phyloP scores from a whole-genome alignment of 1,140 invertebrate species.

The Daktulosphaira vitifoliae region DNA sequence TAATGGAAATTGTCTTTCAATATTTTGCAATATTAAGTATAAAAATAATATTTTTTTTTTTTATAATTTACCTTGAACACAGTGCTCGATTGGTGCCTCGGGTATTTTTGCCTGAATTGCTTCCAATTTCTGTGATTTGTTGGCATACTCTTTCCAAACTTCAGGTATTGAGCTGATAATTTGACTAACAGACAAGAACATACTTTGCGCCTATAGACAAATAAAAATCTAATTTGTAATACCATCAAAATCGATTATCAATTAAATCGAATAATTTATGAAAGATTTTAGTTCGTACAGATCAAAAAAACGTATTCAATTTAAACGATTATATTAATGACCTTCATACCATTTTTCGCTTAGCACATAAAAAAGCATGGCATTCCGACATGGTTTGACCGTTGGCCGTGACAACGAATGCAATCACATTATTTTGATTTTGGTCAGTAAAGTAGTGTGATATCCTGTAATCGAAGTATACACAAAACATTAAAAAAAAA shows the following conservation, averaged over 20 bases:
- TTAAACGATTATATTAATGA: too few relatives aligned
- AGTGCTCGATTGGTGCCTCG: neutral
- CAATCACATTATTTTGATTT: constrained; percentile 71
- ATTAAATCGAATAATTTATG: too few relatives aligned
- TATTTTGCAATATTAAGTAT: too few relatives aligned
- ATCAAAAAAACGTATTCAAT: too few relatives aligned
- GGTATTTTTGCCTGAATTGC: neutral
- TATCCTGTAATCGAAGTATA: constrained; percentile 51
- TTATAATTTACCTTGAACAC: constrained; percentile 16
- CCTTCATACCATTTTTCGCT: constrained; percentile 60
- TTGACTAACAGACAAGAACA: constrained; percentile 11
- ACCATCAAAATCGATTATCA: too few relatives aligned
- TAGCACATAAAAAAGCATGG: constrained; percentile 75
- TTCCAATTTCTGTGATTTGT: constrained; percentile 7
- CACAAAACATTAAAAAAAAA: constrained; percentile 16
- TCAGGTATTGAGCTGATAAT: constrained; percentile 8
- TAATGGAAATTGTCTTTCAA: too few relatives aligned
- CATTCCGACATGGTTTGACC: constrained; percentile 71
- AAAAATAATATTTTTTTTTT: too few relatives aligned
- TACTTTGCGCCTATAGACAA: constrained; percentile 7
- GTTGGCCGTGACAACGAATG: constrained; percentile 74
- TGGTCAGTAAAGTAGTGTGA: constrained; percentile 83
- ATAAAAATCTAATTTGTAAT: neutral
- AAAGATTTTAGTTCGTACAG: too few relatives aligned
- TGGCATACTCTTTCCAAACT: constrained; percentile 17